Conservation (phyloP, 37 sponge, comb jelly and placozoan genomes). For the Hexactinellida sp. region DNA sequence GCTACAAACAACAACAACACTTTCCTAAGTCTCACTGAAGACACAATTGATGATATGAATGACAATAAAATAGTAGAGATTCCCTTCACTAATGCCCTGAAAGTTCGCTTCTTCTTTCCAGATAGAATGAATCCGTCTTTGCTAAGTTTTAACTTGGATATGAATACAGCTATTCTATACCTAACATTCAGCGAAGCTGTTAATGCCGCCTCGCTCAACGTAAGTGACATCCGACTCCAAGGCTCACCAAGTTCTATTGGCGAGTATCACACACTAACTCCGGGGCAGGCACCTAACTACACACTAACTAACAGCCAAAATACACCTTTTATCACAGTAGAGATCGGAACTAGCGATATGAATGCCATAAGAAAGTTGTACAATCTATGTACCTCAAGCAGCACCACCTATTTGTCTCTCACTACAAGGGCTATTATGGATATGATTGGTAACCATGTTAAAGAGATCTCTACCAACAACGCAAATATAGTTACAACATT, state of each 20-base stretch:
- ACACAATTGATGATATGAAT: conserved; percentile 54
- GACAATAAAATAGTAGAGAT: conserved; percentile 47
- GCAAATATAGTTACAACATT: not conserved
- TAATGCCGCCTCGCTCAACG: not conserved
- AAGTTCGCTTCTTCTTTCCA: conserved; percentile 25
- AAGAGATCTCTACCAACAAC: not conserved
- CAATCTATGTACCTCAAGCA: conserved; percentile 35
- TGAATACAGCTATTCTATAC: not conserved
- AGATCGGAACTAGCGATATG: conserved; percentile 40
- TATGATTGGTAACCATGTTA: conserved; percentile 58
- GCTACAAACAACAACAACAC: conserved; percentile 56
- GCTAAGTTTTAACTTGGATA: conserved; percentile 28
- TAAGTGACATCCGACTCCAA: not conserved
- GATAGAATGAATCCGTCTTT: conserved; percentile 44
- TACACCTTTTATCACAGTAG: conserved; percentile 25
- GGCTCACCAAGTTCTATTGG: not conserved
- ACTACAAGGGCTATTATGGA: conserved; percentile 40
- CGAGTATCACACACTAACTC: not conserved
- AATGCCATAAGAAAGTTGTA: conserved; percentile 52
- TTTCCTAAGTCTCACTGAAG: conserved; percentile 39
- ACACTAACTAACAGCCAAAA: conserved; percentile 20
- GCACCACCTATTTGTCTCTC: conserved; percentile 46
- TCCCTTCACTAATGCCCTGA: conserved; percentile 18
- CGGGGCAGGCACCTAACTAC: not conserved
- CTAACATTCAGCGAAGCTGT: conserved; percentile 17